Evolutionary conservation across 2,797 vertebrate species (phyloP), one percentile per base, ranked within the genome.

Genomic region (Tangara arthus): DNA sequence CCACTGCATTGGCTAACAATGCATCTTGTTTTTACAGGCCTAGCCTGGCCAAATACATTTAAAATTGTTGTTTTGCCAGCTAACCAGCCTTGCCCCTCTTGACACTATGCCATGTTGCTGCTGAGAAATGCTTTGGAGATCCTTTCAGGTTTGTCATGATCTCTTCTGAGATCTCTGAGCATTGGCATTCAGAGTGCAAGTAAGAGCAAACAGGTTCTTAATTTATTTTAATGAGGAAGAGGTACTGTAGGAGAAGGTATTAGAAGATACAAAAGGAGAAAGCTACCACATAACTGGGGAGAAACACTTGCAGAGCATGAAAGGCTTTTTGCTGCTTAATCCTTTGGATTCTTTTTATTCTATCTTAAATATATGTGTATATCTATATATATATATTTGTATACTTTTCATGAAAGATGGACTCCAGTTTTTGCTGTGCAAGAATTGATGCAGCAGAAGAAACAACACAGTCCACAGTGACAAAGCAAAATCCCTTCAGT

Each of bases 311-410:
- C 46, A 56, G 34, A 47, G 27, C 37, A 24, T 85, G 19, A 37
- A 3, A 16, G 11, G 28, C 8, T 20, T 65, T 66, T 66, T 68
- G 42, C 55, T 76, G 47, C 42, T 81, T 61, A 70, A 72, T 80
- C 64, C 8, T 84, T 83, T 57, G 13, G 15, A 27, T 69, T 75
- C 5, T 86, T 13, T 56, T 68, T 39, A 60, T 56, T 56, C 32
- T 57, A 3, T 59, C 15, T 79, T 84, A 61, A 32, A 52, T 46
- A 15, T 4, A 9, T 27, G 7, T 4, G 15, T 15, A n/a, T 24
- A 1, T 30, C 2, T n/a, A n/a, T 37, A 3, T 8, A n/a, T 4
- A 20, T 1, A 32, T 8, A 52, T 30, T 27, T 3, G 21, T 2
- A 20, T 2, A 13, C 8, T 56, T 35, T 76, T 52, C 37, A 53